Evolutionary conservation across 1,140 invertebrate genomes (phyloP), one percentile per base, ranked within the genome.

Genomic region (Anastrepha obliqua): DNA sequence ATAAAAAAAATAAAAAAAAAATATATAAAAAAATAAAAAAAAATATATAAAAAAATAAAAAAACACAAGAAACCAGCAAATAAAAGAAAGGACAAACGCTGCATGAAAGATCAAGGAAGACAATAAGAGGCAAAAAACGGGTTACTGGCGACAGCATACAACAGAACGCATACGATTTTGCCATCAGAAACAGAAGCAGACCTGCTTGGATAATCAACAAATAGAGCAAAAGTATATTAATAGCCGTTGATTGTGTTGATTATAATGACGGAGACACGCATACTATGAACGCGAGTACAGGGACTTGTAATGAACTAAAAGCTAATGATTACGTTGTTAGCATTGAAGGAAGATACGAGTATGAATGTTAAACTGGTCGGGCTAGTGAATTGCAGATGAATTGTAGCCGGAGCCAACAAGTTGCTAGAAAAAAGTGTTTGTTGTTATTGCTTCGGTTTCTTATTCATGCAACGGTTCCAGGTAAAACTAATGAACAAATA

Each of bases 401-500:
- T 62, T 62, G 44, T 7, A 47, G 44, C 13, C 47, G 13, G 47
- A 42, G 44, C 13, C 42, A 74, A 74, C 64, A 67, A 67, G 64
- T 64, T 67, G 64, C 64, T 39, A 51, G 15, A 47, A 44, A 47
- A 74, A 74, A 44, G 11, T n/a, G 29, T 1, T 29, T 70, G 29
- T 70, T 70, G 29, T 70, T 70, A 13, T 42, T 44, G 15, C 44
- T 15, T 44, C 29, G 47, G 39, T 42, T 74, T 47, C 15, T 74
- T 51, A n/a, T 74, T 74, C 47, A 74, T 74, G 44, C 70, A 74
- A 8, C 44, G 47, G 9, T 74, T 74, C 70, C 70, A 74, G 70
- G 70, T 74, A 74, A 74, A 74, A 74, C 70, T 51, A 74, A 74
- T 74, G 70, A 74, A 51, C 70, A 74, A 74, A 44, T 74, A n/a